A percentile compares a stretch with the other conserved stretches of the same genome.
Evolutionary conservation across 2,113 vertebrate genomes (phyloP).

Genomic region (Proterorhinus semilunaris): DNA sequence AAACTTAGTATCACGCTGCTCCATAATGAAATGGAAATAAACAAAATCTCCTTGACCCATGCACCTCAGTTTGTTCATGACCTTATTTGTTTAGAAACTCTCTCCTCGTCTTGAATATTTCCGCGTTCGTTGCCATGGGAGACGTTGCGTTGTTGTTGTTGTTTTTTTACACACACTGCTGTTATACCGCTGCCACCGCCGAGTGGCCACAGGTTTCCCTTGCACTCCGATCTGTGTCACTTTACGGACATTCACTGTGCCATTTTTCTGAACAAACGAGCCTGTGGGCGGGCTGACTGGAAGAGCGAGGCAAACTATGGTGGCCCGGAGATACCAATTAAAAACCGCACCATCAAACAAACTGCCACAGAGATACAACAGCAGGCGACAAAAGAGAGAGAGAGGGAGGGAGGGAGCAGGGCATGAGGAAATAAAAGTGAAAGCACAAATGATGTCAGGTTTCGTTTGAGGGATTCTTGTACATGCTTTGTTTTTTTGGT

Average conservation of each 20-base stretch:
- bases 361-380: background rate
- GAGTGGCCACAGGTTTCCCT: constrained; percentile 58
- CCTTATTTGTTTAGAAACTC: too few relatives aligned
- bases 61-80: too few relatives aligned
- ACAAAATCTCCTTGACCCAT: too few relatives aligned
- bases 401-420: background rate
- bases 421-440: constrained; percentile 11
- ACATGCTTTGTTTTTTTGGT: background rate
- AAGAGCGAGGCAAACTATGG: constrained; percentile 37
- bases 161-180: background rate
- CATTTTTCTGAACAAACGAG: constrained; percentile 59
- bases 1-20: too few relatives aligned
- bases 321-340: constrained; percentile 32
- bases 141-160: background rate
- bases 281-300: constrained; percentile 65
- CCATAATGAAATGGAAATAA: too few relatives aligned
- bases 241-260: constrained; percentile 61
- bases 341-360: background rate
- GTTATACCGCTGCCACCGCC: constrained; percentile 36
- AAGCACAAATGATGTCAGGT: background rate
- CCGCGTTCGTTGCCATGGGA: background rate
- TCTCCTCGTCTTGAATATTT: too few relatives aligned
- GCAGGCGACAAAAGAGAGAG: background rate
- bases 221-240: constrained; percentile 40
- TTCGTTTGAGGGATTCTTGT: background rate